Conservation (phyloP, 2,888 invertebrate species). For the Caenorhabditis virilis region DNA sequence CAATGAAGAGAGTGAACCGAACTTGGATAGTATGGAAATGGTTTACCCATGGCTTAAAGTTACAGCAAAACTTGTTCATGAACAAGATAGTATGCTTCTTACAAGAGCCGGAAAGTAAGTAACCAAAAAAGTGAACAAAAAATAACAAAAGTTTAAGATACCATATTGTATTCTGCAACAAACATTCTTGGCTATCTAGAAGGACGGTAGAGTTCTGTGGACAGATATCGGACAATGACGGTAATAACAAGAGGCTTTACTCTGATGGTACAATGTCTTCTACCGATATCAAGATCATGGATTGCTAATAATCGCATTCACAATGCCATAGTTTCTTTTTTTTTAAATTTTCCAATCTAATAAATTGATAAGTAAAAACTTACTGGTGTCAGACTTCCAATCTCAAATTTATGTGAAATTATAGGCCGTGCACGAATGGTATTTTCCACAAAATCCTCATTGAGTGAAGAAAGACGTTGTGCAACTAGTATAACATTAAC, state of each 20-base stretch:
- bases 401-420: constrained; percentile 19
- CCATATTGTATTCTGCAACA: constrained; percentile 63
- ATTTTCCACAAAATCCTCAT: constrained; percentile 31
- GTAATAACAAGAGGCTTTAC: constrained; percentile 37
- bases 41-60: constrained; percentile 66
- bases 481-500: constrained; percentile 32
- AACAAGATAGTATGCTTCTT: constrained; percentile 54
- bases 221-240: constrained; percentile 41
- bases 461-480: constrained; percentile 22
- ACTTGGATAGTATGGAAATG: constrained; percentile 62
- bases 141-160: too few species aligned
- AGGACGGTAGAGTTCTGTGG: constrained; percentile 47
- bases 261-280: constrained; percentile 48
- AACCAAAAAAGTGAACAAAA: too few species aligned
- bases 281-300: constrained; percentile 22
- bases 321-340: constrained; percentile 1
- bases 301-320: constrained; percentile 1
- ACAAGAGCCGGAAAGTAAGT: constrained; percentile 50
- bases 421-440: constrained; percentile 34
- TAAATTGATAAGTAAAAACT: neutral
- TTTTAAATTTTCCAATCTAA: too few species aligned
- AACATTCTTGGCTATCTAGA: constrained; percentile 59
- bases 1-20: constrained; percentile 40
- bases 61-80: constrained; percentile 66
- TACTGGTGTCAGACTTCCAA: constrained; percentile 21